Conservation (phyloP, 2,797 vertebrate species). For the Sus cebifrons region DNA sequence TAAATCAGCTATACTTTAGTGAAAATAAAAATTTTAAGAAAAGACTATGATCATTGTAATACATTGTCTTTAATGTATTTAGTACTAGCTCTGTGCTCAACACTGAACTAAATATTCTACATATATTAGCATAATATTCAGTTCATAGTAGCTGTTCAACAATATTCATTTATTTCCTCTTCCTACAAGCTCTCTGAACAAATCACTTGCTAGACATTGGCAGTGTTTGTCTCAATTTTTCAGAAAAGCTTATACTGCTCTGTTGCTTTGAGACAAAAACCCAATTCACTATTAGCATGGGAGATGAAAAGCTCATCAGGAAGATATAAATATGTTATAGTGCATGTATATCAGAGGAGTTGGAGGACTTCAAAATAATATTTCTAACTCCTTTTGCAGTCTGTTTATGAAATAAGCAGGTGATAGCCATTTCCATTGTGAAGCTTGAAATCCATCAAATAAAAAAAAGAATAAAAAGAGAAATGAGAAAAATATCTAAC, state of each 20-base stretch:
- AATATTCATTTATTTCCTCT: constrained; percentile 31
- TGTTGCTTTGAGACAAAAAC: constrained; percentile 71
- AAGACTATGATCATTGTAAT: not conserved
- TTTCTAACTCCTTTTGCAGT: not conserved
- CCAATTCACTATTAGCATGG: constrained; percentile 51
- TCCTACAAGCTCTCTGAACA: constrained; percentile 20
- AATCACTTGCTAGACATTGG: not conserved
- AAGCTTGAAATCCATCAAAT: constrained; percentile 64
- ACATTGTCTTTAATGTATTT: not conserved
- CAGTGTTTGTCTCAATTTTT: constrained; percentile 3
- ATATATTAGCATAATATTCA: not conserved
- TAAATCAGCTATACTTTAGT: too few relatives aligned
- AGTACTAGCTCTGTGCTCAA: not conserved
- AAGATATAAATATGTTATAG: constrained; percentile 9
- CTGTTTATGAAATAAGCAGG: constrained; percentile 51
- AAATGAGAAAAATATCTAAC: constrained; percentile 69
- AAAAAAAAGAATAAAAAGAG: constrained; percentile 34
- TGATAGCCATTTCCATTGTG: constrained; percentile 42
- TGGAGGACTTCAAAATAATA: not conserved
- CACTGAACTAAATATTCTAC: not conserved
- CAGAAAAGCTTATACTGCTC: constrained; percentile 25
- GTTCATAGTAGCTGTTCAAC: not conserved
- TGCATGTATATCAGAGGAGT: constrained; percentile 10
- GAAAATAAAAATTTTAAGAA: not conserved
- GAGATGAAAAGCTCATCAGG: constrained; percentile 5